A percentile compares a stretch with the other conserved stretches of the same genome.
phyloP scores from a whole-genome alignment of 2,113 vertebrate species.

The Menidia beryllina region DNA sequence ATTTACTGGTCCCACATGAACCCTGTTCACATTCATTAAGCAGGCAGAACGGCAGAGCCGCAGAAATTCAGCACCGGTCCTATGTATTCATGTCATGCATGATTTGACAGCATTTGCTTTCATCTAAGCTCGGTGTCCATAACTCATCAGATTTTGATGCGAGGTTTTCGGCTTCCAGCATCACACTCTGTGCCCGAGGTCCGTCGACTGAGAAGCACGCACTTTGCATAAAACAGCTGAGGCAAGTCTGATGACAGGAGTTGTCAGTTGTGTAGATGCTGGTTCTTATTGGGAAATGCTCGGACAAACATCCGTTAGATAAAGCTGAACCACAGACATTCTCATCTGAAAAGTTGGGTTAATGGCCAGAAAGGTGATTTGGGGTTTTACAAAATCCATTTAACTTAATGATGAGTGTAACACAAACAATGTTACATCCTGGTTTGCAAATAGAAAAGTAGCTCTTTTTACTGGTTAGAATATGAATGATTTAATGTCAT shows the following conservation, averaged over 20 bases:
- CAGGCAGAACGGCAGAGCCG: slow-evolving; percentile 41
- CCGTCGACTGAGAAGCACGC: slow-evolving; percentile 2
- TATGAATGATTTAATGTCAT: no score
- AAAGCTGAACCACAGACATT: slow-evolving; percentile 23
- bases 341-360: slow-evolving; percentile 2
- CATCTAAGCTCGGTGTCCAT: slow-evolving; percentile 46
- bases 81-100: slow-evolving; percentile 53
- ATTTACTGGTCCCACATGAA: slow-evolving; percentile 68
- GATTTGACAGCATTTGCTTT: slow-evolving; percentile 64
- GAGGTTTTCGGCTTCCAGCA: slow-evolving; percentile 29
- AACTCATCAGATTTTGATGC: slow-evolving; percentile 60
- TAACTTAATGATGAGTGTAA: slow-evolving; percentile 1
- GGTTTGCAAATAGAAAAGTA: slow-evolving; percentile 18
- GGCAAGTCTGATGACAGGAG: slow-evolving; percentile 37
- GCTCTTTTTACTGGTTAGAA: neutral
- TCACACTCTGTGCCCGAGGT: slow-evolving; percentile 49
- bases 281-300: slow-evolving; percentile 30
- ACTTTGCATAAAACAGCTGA: slow-evolving; percentile 34
- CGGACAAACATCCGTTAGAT: slow-evolving; percentile 27
- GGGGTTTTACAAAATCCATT: slow-evolving; percentile 25
- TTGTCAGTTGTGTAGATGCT: slow-evolving; percentile 47
- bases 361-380: slow-evolving; percentile 19
- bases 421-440: slow-evolving; percentile 20
- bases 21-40: slow-evolving; percentile 70
- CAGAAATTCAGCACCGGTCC: slow-evolving; percentile 37